Evolutionary conservation across 2,113 vertebrate genomes (phyloP).

Genomic region (human): DNA sequence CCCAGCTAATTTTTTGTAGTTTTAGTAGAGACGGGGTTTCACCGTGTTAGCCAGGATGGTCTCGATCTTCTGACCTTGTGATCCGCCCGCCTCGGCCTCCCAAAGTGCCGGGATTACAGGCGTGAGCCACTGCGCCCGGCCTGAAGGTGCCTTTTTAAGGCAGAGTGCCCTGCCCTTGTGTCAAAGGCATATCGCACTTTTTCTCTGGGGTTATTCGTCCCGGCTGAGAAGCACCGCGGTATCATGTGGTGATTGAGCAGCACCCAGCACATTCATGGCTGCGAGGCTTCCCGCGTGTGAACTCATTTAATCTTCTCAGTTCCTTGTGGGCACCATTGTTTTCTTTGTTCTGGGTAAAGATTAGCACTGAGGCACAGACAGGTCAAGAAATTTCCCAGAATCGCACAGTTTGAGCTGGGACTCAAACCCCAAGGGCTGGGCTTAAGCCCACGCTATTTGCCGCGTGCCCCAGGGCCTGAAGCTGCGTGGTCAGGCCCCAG

Average conservation of each 20-base stretch:
- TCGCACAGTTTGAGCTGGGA: neutral
- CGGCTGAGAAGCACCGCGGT: accelerated
- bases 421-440: neutral
- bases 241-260: accelerated
- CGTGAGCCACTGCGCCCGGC: no score
- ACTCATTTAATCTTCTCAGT: accelerated
- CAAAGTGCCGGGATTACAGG: no score
- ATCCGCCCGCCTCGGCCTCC: no score
- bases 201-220: neutral
- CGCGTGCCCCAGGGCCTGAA: accelerated
- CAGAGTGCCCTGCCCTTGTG: no score
- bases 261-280: accelerated
- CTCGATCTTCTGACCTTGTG: no score
- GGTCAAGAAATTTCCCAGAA: neutral
- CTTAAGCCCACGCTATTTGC: neutral
- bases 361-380: neutral
- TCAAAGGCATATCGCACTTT: accelerated
- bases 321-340: accelerated
- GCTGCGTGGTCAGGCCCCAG: neutral
- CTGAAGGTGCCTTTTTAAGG: neutral
- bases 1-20: no score
- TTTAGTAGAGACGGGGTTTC: no score
- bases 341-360: neutral
- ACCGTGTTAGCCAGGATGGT: no score
- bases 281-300: accelerated